Percentiles rank a stretch among this genome's conserved stretches.
These are phyloP conservation scores for Gymnarchus niloticus DNA, from an alignment of 2,113 vertebrate species.

Conservation along the genomic window DNA sequence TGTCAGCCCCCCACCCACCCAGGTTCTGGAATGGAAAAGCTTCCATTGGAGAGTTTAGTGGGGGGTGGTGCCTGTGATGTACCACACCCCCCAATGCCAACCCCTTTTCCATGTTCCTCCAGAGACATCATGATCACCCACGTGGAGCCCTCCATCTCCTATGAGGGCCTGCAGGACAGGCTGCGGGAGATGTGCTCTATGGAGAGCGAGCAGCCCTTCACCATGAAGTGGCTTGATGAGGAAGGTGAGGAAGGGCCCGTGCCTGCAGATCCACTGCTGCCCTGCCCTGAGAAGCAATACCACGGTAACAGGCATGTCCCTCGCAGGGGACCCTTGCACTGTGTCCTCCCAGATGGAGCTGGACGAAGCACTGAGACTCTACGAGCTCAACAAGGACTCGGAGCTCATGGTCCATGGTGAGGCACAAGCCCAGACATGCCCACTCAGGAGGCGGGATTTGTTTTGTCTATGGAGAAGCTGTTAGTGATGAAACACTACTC, in stretches of 20 bases:
- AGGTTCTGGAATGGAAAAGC: too few relatives aligned
- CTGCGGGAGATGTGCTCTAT: conserved; percentile 96
- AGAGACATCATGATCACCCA: conserved; percentile 99
- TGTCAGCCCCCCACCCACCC: neutral
- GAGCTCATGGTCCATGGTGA: conserved; percentile 94
- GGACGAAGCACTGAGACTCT: conserved; percentile 92
- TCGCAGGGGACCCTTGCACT: conserved; percentile 89
- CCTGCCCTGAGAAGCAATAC: neutral
- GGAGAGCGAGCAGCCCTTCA: conserved; percentile 93
- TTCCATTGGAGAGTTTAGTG: too few relatives aligned
- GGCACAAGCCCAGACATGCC: neutral
- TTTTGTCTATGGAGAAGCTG: too few relatives aligned
- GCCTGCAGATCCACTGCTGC: neutral
- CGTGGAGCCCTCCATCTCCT: conserved; percentile 94
- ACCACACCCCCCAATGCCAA: neutral
- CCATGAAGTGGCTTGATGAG: conserved; percentile 99
- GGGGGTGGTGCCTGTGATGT: neutral
- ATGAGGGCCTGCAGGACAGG: conserved; percentile 82
- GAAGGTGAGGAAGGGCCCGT: conserved; percentile 72
- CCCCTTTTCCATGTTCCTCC: neutral
- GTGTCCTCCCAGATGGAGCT: conserved; percentile 96
- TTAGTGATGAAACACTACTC: too few relatives aligned
- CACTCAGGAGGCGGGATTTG: too few relatives aligned
- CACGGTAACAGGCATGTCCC: neutral
- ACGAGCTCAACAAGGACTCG: conserved; percentile 96